Percentiles rank a stretch among this genome's conserved stretches.
Conservation (phyloP, 1,140 invertebrate genomes). For the Aphaenogaster floridana region DNA sequence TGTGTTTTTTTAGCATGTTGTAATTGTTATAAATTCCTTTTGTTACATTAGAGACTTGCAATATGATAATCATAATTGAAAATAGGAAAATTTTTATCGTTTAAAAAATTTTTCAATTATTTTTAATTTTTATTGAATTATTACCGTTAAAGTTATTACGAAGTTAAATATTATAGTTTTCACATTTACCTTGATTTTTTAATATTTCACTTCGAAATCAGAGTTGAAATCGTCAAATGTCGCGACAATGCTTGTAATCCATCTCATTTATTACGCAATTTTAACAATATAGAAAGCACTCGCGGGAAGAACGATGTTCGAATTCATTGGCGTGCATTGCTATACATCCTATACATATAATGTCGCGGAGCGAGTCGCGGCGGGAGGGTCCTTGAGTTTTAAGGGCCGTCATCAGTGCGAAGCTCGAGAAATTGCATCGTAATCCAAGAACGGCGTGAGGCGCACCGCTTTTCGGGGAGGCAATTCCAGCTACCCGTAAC, state of each 20-base stretch:
- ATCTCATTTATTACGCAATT: slow-evolving; percentile 44
- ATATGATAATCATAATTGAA: background rate
- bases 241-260: background rate
- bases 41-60: background rate
- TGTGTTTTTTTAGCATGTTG: background rate
- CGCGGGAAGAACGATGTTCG: slow-evolving; percentile 16
- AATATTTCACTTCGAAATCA: background rate
- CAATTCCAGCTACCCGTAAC: slow-evolving; percentile 79
- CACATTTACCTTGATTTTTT: background rate
- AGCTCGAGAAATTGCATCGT: slow-evolving; percentile 79
- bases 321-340: slow-evolving; percentile 65
- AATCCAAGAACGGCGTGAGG: slow-evolving; percentile 74
- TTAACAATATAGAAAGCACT: slow-evolving; percentile 14
- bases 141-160: background rate
- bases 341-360: slow-evolving; percentile 57
- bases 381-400: slow-evolving; percentile 66
- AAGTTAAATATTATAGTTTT: background rate
- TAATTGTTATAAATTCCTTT: background rate
- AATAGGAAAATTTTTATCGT: background rate
- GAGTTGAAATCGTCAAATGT: background rate
- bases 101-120: no score
- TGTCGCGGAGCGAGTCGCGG: slow-evolving; percentile 8
- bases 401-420: slow-evolving; percentile 69
- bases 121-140: no score
- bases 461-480: slow-evolving; percentile 76